Base-by-base conservation (phyloP, 2,888 invertebrate species). In the Zaprionus obscuricornis region DNA sequence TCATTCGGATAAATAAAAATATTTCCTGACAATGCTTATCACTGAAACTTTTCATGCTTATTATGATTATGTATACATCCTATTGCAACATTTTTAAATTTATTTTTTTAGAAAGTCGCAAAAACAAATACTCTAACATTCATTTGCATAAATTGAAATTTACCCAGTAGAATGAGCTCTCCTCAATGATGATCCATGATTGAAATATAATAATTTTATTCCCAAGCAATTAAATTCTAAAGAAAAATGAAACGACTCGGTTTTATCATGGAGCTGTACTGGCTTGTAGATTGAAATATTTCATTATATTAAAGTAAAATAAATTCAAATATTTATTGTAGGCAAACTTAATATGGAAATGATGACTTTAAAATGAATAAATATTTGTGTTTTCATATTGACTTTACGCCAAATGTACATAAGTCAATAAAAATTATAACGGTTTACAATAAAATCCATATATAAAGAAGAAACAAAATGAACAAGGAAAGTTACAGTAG, bases 161-260 rank as follows among this genome's bases (percentile, higher is more conserved):
- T 5, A 22, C 7, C 4, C 39, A 54, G 58, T 46, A 52, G 45
- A 52, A 52, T 52, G 58, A 52, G 51, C 51, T 26, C 1, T 33
- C 11, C 36, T 50, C 45, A 60, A 60, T 43, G 17, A 57, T 33
- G 43, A 39, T 11, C 29, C 20, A 18, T 11, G 59, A 11, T 66
- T 51, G 36, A 11, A 49, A 46, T 34, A 39, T 70, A 55, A 31
- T 50, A 52, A 40, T 24, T 58, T 60, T 51, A 62, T 65, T 46
- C 55, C 66, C 62, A 63, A 63, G 79, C 56, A 63, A 66, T 59
- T 70, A 56, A 57, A 69, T 82, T 57, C 70, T 43, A 52, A 63
- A 62, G 46, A 24, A 29, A 27, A 33, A 51, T 17, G 33, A 55
- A 55, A 51, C 11, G 22, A 29, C 33, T 14, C 27, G 27, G 8